phyloP scores from a whole-genome alignment of 2,113 vertebrate genomes.

The Calyptomena viridis region DNA sequence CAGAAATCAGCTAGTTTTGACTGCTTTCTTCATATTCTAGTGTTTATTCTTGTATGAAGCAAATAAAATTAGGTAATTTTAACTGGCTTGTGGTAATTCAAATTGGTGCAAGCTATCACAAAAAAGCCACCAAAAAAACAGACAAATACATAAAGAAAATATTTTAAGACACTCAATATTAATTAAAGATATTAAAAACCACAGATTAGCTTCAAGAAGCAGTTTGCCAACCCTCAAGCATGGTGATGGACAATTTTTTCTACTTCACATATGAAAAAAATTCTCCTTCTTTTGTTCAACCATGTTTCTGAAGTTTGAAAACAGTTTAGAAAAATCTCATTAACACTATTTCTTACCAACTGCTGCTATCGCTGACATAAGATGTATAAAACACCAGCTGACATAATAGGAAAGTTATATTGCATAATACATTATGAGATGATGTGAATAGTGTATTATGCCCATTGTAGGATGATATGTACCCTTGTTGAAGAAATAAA shows the following conservation, averaged over 20 bases:
- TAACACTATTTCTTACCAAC: neutral
- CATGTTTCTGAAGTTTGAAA: neutral
- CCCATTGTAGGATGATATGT: neutral
- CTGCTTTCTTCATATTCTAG: neutral
- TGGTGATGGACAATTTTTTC: neutral
- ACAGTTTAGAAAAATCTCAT: neutral
- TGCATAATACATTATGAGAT: neutral
- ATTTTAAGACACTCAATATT: accelerated
- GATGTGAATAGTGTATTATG: neutral
- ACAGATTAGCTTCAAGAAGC: neutral
- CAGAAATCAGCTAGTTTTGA: neutral
- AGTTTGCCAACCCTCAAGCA: neutral
- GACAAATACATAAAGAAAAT: neutral
- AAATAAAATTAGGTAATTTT: neutral
- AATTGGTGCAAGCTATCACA: neutral
- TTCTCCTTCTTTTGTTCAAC: neutral
- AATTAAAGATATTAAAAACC: neutral
- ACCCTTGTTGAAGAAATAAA: neutral
- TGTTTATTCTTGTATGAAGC: neutral
- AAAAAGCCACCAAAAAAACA: too few relatives aligned
- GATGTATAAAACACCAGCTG: neutral
- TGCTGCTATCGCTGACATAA: neutral
- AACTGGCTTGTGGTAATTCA: neutral
- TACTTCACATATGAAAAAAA: neutral
- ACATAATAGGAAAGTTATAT: neutral